A percentile compares a stretch with the other conserved stretches of the same genome.
phyloP scores from a whole-genome alignment of 2,888 invertebrate species.

The Gymnocheta viridis region DNA sequence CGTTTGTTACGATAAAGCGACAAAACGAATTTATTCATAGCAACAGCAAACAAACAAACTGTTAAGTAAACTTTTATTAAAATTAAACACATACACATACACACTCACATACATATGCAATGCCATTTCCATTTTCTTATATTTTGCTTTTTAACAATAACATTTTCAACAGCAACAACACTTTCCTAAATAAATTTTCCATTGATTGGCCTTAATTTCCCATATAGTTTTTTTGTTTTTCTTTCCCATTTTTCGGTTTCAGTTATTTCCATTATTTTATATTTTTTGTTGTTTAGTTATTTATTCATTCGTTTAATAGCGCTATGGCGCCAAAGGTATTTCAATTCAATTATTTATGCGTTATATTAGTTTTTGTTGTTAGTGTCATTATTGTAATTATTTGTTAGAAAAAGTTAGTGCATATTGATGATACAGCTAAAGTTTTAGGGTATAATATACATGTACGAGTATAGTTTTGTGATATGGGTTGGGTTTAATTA shows the following conservation, averaged over 20 bases:
- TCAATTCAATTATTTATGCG: constrained; percentile 58
- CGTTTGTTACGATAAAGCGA: constrained; percentile 20
- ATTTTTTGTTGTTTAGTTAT: constrained; percentile 27
- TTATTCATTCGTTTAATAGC: constrained; percentile 55
- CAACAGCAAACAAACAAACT: neutral
- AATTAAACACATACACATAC: constrained; percentile 5
- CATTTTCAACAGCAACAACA: constrained; percentile 39
- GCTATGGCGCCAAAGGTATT: constrained; percentile 59
- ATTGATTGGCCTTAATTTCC: constrained; percentile 65
- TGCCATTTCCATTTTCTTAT: neutral
- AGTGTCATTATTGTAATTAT: constrained; percentile 1
- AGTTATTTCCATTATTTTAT: constrained; percentile 25
- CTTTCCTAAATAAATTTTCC: constrained; percentile 61
- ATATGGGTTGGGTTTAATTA: constrained; percentile 14
- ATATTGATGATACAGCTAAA: constrained; percentile 1
- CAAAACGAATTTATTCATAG: constrained; percentile 36
- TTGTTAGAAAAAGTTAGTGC: constrained; percentile 1
- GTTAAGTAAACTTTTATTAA: constrained; percentile 45
- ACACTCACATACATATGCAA: neutral
- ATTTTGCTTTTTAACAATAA: constrained; percentile 38
- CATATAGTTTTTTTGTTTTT: constrained; percentile 18
- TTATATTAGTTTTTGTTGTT: constrained; percentile 12
- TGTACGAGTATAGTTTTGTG: neutral
- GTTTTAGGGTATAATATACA: constrained; percentile 16
- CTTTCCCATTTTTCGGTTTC: constrained; percentile 8